phyloP scores from a whole-genome alignment of 2,113 vertebrate genomes.

The Perca fluviatilis region DNA sequence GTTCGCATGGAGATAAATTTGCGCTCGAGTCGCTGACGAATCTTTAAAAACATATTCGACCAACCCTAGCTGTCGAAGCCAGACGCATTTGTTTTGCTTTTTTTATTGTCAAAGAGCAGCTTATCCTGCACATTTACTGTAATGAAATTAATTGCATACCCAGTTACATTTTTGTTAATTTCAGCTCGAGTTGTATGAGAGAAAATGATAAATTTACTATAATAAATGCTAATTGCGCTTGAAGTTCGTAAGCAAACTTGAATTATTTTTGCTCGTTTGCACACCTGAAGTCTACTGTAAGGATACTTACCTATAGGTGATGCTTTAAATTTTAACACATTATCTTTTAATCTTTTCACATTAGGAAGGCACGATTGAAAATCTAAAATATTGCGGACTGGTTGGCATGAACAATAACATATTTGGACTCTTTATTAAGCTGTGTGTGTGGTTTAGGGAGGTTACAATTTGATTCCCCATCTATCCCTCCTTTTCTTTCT shows the following conservation, averaged over 20 bases:
- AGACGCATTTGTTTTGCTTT: background rate
- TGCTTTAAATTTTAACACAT: background rate
- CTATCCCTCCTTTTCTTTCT: background rate
- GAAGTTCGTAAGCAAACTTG: background rate
- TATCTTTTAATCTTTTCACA: background rate
- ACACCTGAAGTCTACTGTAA: constrained; percentile 41
- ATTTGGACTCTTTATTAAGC: background rate
- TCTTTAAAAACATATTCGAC: background rate
- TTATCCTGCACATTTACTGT: background rate
- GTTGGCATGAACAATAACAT: background rate
- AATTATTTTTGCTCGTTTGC: background rate
- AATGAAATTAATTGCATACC: background rate
- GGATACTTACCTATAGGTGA: too few species aligned
- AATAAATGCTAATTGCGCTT: background rate
- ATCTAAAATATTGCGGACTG: background rate
- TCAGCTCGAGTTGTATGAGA: background rate
- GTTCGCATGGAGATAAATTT: background rate
- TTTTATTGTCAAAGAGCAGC: background rate
- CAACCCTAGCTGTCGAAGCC: background rate
- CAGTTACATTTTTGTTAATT: background rate
- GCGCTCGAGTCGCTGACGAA: background rate
- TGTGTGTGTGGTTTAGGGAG: background rate
- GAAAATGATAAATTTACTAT: background rate
- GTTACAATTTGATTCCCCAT: background rate
- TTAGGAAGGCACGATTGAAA: background rate